These are phyloP conservation scores for Tokudaia tokunoshimensis DNA, from an alignment of 2,797 vertebrate species.

Conservation along the genomic window DNA sequence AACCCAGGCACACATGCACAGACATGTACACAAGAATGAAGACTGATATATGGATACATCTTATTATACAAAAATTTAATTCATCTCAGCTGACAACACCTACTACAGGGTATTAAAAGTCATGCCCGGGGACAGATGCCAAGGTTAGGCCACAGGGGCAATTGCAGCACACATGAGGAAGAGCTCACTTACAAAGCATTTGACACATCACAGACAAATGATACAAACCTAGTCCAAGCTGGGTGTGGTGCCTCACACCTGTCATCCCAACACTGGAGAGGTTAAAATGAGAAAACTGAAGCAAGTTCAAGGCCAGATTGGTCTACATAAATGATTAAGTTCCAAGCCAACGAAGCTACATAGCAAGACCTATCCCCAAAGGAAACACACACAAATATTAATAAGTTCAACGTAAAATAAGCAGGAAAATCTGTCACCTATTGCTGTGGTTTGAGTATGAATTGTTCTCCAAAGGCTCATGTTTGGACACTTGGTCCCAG, in stretches of 20 bases:
- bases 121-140: neutral
- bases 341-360: neutral
- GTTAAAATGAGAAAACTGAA: neutral
- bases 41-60: neutral
- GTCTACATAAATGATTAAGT: neutral
- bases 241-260: neutral
- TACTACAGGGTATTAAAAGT: neutral
- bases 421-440: neutral
- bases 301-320: neutral
- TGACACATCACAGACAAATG: neutral
- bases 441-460: neutral
- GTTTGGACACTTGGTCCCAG: neutral
- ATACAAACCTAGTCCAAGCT: neutral
- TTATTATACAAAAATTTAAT: slow-evolving; percentile 4
- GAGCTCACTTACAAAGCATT: neutral
- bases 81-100: neutral
- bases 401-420: neutral
- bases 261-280: neutral
- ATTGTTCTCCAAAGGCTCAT: neutral
- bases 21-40: neutral
- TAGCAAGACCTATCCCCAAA: neutral
- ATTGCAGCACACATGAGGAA: neutral
- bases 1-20: neutral
- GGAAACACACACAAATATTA: neutral
- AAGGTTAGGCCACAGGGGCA: neutral